Conservation (phyloP, 2,113 vertebrate genomes). For the Lates calcarifer region DNA sequence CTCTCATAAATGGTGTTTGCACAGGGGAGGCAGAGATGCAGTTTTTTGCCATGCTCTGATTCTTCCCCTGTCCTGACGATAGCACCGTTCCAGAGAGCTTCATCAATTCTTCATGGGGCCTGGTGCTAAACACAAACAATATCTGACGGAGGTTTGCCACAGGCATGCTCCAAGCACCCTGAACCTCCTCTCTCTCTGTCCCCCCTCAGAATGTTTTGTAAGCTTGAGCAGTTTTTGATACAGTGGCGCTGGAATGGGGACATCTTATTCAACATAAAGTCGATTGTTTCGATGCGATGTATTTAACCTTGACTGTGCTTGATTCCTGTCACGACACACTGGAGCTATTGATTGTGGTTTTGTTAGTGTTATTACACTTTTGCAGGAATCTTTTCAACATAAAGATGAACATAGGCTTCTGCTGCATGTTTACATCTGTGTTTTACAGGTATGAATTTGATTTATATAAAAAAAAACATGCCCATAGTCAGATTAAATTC, state of each 20-base stretch:
- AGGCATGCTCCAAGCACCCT: constrained; percentile 75
- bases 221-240: constrained; percentile 70
- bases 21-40: constrained; percentile 50
- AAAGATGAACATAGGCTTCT: not conserved
- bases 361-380: constrained; percentile 48
- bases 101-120: constrained; percentile 80
- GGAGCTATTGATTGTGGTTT: constrained; percentile 64
- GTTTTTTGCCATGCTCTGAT: constrained; percentile 77
- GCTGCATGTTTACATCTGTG: not conserved
- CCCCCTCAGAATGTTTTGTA: constrained; percentile 64
- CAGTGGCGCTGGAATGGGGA: constrained; percentile 53
- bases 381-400: not conserved
- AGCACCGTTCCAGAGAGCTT: constrained; percentile 66
- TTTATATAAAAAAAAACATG: not conserved
- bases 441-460: not conserved
- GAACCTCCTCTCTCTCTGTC: constrained; percentile 53
- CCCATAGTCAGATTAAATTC: not conserved
- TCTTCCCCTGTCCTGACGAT: constrained; percentile 66
- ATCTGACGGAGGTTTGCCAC: constrained; percentile 80
- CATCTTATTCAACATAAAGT: constrained; percentile 76
- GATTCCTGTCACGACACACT: constrained; percentile 69
- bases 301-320: constrained; percentile 51
- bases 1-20: constrained; percentile 67
- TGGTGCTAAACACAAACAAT: constrained; percentile 81
- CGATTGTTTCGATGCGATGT: constrained; percentile 72